Percentiles rank a stretch among this genome's conserved stretches.
phyloP scores from a whole-genome alignment of 2,888 invertebrate species.

The Ectobius pallidus region DNA sequence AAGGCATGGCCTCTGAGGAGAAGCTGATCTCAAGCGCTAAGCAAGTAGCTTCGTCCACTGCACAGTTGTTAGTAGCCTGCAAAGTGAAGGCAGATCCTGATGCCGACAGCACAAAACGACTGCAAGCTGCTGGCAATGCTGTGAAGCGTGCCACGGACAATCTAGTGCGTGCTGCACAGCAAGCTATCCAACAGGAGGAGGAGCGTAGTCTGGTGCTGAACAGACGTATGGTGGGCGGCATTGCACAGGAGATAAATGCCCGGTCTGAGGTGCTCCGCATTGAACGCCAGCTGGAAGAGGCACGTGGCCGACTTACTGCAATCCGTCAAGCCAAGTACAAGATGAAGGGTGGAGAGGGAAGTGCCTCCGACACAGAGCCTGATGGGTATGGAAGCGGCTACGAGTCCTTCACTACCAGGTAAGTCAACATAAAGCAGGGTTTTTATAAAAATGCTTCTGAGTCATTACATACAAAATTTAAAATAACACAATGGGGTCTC shows the following conservation, averaged over 20 bases:
- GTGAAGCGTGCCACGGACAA: slow-evolving; percentile 98
- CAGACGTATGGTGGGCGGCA: slow-evolving; percentile 93
- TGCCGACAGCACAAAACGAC: slow-evolving; percentile 88
- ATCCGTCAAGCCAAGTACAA: slow-evolving; percentile 94
- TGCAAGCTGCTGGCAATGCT: slow-evolving; percentile 91
- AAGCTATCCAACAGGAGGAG: slow-evolving; percentile 89
- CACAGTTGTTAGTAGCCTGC: slow-evolving; percentile 96
- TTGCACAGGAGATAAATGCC: slow-evolving; percentile 94
- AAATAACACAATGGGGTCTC: too few relatives aligned
- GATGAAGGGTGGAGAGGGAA: slow-evolving; percentile 65
- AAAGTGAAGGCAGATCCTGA: slow-evolving; percentile 98
- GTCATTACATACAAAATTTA: too few relatives aligned
- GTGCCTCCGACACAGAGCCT: slow-evolving; percentile 66
- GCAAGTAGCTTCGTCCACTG: slow-evolving; percentile 96
- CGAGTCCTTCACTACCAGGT: slow-evolving; percentile 72
- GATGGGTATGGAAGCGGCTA: slow-evolving; percentile 55
- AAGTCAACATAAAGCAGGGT: background rate
- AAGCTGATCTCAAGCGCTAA: slow-evolving; percentile 95
- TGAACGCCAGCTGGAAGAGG: slow-evolving; percentile 92
- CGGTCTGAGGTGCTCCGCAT: slow-evolving; percentile 90
- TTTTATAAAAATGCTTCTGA: too few relatives aligned
- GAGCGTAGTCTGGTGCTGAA: slow-evolving; percentile 91
- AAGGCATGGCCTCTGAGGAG: slow-evolving; percentile 92
- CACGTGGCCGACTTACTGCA: slow-evolving; percentile 85
- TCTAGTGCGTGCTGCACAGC: slow-evolving; percentile 91